Evolutionary conservation across 2,888 invertebrate species (phyloP), one percentile per base, ranked within the genome.

Genomic region (Erebia epiphron): DNA sequence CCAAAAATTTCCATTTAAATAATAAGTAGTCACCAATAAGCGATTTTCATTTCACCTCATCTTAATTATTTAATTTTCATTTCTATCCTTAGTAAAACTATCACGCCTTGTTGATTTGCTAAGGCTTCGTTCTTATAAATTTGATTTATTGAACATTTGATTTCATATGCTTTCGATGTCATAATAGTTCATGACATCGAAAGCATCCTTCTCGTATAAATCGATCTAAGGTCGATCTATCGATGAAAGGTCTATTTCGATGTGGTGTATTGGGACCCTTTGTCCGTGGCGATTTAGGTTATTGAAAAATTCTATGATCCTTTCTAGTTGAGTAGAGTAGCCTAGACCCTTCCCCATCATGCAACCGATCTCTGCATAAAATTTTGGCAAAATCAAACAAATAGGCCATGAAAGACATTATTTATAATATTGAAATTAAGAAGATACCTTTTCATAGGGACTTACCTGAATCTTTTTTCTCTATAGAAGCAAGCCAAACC

Each of bases 401-500:
- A 46, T 46, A 3, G 13, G 46, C 46, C 11, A 13, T 46, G 11
- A 11, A 46, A 46, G 46, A 46, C 46, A 46, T 11, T 11, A 11
- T 46, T 46, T 46, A 46, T 13, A 13, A 46, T 3, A 4, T 4
- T 46, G 46, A 35, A 35, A 46, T 13, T 46, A 46, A 13, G 5
- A 10, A 46, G 11, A 46, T 50, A n/a, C 14, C 18, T 26, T 50
- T 9, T 10, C 13, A 26, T 26, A 26, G 10, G 2, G 1, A 58
- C 21, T 78, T 91, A 95, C 95, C 94, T 94, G 82, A 98, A 97
- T 86, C 97, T 95, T 0, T 94, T 88, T 18, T 83, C 90, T 77
- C 96, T 94, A 84, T 95, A 98, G 87, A 98, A 97, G 74, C 95
- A 96, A 1, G 97, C 96, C 10, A 97, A 84, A 0, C 99, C 99